A percentile compares a stretch with the other conserved stretches of the same genome.
These are phyloP conservation scores for Cephus spinipes DNA, from an alignment of 2,888 invertebrate genomes.

Conservation along the genomic window DNA sequence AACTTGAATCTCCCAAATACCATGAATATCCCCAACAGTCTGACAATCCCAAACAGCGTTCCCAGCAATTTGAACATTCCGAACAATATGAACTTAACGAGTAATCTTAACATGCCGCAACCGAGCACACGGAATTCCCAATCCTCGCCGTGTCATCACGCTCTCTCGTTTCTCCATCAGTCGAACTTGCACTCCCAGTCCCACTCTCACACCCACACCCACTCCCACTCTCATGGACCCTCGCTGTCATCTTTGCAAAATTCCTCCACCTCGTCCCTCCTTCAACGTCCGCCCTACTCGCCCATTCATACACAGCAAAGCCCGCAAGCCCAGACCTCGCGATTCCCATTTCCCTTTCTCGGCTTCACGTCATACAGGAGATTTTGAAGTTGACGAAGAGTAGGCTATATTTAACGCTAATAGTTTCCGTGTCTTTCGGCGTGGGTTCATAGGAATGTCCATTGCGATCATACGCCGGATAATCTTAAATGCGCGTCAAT, in stretches of 20 bases:
- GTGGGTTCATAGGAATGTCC: too few species aligned
- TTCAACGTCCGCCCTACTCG: conserved; percentile 44
- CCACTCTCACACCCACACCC: conserved; percentile 47
- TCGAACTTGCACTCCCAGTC: conserved; percentile 49
- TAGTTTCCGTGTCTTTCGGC: too few species aligned
- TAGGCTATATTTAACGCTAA: neutral
- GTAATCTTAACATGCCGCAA: conserved; percentile 51
- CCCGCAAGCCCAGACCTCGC: conserved; percentile 47
- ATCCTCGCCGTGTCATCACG: conserved; percentile 53
- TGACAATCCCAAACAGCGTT: conserved; percentile 51
- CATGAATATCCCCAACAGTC: conserved; percentile 50
- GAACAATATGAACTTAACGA: conserved; percentile 47
- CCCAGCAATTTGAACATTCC: conserved; percentile 51
- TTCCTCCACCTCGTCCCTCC: conserved; percentile 48
- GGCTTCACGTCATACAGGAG: conserved; percentile 60
- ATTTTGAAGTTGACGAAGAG: conserved; percentile 42
- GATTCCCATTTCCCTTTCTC: conserved; percentile 60
- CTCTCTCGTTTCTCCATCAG: conserved; percentile 46
- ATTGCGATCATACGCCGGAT: too few species aligned
- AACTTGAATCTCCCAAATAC: conserved; percentile 57
- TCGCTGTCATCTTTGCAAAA: conserved; percentile 51
- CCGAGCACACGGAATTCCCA: conserved; percentile 51
- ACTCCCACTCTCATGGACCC: conserved; percentile 51
- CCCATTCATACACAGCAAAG: conserved; percentile 35
- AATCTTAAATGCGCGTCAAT: too few species aligned